A percentile compares a stretch with the other conserved stretches of the same genome.
These are phyloP conservation scores for Unio pictorum DNA, from an alignment of 2,888 invertebrate species.

Conservation along the genomic window DNA sequence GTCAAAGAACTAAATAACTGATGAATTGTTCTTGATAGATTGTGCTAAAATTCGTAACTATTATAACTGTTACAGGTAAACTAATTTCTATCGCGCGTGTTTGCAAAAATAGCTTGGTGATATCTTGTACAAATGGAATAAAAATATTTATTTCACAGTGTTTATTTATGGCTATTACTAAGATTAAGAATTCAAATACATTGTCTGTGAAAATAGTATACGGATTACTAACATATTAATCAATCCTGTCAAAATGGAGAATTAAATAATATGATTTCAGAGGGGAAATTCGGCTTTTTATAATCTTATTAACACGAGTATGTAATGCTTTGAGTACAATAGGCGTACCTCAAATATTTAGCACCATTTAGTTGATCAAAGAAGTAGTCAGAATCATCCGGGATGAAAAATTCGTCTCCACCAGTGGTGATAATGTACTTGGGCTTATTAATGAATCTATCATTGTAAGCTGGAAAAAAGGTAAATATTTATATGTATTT, in stretches of 20 bases:
- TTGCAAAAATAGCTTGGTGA: no score
- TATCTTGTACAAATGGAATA: no score
- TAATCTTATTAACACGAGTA: constrained; percentile 7
- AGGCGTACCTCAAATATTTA: constrained; percentile 38
- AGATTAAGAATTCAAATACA: no score
- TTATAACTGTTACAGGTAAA: no score
- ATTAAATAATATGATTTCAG: neutral
- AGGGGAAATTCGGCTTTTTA: constrained; percentile 23
- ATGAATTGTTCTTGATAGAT: no score
- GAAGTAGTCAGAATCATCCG: constrained; percentile 51
- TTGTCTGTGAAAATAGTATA: neutral
- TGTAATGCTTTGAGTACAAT: no score
- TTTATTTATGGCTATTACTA: no score
- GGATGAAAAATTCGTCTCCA: constrained; percentile 58
- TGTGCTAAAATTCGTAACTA: no score
- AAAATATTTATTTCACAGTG: no score
- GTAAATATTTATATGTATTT: neutral
- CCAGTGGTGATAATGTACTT: constrained; percentile 45
- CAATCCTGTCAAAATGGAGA: neutral
- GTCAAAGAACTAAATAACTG: no score
- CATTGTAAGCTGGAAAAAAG: constrained; percentile 49
- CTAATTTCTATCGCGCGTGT: no score
- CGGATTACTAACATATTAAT: neutral
- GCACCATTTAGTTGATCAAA: constrained; percentile 36
- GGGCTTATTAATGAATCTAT: constrained; percentile 47